phyloP scores from a whole-genome alignment of 2,797 vertebrate genomes.

The Neostethus bicornis region DNA sequence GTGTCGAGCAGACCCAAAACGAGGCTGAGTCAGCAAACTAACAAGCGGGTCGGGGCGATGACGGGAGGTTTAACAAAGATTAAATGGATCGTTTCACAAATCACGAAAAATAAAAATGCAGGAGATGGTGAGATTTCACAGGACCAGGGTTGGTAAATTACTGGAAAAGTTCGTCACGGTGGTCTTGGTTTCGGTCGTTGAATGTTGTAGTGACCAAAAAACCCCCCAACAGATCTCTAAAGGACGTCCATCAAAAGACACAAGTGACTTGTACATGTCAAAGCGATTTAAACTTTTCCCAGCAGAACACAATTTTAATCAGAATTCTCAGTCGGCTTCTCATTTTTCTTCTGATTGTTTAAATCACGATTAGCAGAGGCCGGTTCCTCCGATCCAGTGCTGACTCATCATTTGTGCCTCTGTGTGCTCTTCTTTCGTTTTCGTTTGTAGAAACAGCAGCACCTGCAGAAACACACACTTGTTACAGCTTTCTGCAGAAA shows the following conservation, averaged over 20 bases:
- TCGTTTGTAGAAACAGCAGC: constrained; percentile 99
- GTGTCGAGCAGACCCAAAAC: constrained; percentile 46
- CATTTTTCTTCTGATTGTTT: constrained; percentile 63
- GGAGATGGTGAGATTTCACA: constrained; percentile 31
- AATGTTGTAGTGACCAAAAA: constrained; percentile 46
- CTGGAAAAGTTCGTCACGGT: constrained; percentile 46
- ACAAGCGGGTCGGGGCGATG: constrained; percentile 13
- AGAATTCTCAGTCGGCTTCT: constrained; percentile 51
- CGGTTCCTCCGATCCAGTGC: constrained; percentile 39
- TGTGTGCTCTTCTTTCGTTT: constrained; percentile 98
- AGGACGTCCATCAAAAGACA: constrained; percentile 62
- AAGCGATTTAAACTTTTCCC: constrained; percentile 53
- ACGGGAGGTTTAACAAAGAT: constrained; percentile 24
- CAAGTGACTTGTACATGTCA: constrained; percentile 55
- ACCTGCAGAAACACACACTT: constrained; percentile 81
- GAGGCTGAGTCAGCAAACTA: constrained; percentile 45
- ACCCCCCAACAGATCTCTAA: constrained; percentile 41
- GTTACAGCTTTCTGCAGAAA: constrained; percentile 9
- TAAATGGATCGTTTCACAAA: constrained; percentile 24
- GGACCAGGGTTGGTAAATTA: constrained; percentile 44
- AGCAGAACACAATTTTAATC: constrained; percentile 52
- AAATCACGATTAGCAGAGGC: constrained; percentile 69
- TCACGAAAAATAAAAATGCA: constrained; percentile 15
- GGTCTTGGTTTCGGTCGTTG: constrained; percentile 27
- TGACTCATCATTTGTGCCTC: constrained; percentile 91